Percentiles rank a stretch among this genome's conserved stretches.
These are phyloP conservation scores for Diadegma fenestrale DNA, from an alignment of 2,888 invertebrate genomes.

Conservation along the genomic window DNA sequence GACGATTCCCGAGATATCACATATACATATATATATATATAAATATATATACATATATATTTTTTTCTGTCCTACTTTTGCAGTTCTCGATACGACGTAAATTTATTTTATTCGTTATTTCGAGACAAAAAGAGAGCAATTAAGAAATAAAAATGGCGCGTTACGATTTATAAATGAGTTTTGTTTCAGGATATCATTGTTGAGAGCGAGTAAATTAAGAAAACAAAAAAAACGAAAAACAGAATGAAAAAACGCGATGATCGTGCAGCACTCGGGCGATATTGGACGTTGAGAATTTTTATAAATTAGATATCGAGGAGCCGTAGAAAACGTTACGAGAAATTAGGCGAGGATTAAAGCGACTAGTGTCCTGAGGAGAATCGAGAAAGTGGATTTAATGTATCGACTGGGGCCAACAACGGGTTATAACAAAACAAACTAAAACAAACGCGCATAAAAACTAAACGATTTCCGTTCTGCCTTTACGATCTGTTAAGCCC, in stretches of 20 bases:
- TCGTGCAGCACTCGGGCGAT: constrained; percentile 33
- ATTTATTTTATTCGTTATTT: constrained; percentile 26
- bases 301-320: constrained; percentile 61
- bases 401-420: constrained; percentile 70
- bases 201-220: constrained; percentile 38
- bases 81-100: constrained; percentile 35
- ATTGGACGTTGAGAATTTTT: constrained; percentile 57
- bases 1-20: constrained; percentile 41
- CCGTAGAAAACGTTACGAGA: constrained; percentile 46
- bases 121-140: background rate
- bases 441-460: constrained; percentile 59
- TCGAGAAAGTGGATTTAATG: constrained; percentile 48
- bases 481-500: constrained; percentile 67
- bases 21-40: constrained; percentile 37
- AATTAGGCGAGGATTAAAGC: constrained; percentile 53
- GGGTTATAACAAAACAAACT: constrained; percentile 50
- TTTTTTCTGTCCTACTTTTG: constrained; percentile 51
- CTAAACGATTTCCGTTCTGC: constrained; percentile 52
- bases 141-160: constrained; percentile 3
- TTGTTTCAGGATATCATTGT: constrained; percentile 62
- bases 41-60: constrained; percentile 38
- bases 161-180: constrained; percentile 44
- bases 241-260: background rate
- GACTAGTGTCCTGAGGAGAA: constrained; percentile 17
- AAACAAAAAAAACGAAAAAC: constrained; percentile 26